Evolutionary conservation across 2,888 invertebrate species (phyloP).

Genomic region (Arenicola marina): DNA sequence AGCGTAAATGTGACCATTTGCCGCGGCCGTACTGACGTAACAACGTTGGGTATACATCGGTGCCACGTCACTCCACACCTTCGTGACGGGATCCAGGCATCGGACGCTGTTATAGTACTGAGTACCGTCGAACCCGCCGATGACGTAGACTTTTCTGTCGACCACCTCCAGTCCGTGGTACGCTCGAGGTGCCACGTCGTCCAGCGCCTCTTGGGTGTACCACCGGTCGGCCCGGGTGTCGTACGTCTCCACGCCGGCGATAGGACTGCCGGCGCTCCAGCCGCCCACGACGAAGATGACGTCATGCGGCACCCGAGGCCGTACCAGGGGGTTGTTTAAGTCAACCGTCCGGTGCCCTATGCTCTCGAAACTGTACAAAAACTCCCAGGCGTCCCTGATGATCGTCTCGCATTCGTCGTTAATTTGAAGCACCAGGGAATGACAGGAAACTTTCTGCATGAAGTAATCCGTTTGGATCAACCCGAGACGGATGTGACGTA

Average conservation of each 20-base stretch:
- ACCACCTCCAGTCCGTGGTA: conserved; percentile 73
- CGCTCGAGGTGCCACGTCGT: conserved; percentile 75
- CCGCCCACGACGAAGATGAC: conserved; percentile 61
- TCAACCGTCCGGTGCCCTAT: conserved; percentile 7
- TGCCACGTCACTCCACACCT: conserved; percentile 59
- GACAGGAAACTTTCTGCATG: conserved; percentile 14
- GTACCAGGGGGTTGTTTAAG: conserved; percentile 64
- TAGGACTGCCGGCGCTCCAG: conserved; percentile 69
- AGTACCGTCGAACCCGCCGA: conserved; percentile 62
- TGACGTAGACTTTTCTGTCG: conserved; percentile 58
- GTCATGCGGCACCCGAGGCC: conserved; percentile 68
- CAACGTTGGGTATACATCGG: conserved; percentile 64
- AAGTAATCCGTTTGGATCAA: conserved; percentile 20
- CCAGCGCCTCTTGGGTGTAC: conserved; percentile 69
- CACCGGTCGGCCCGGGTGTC: conserved; percentile 70
- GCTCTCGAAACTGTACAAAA: conserved; percentile 15
- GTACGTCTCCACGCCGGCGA: conserved; percentile 61
- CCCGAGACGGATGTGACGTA: conserved; percentile 23
- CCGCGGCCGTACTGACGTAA: conserved; percentile 69
- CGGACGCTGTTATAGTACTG: conserved; percentile 61
- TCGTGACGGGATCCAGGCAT: conserved; percentile 53
- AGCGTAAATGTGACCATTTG: conserved; percentile 57
- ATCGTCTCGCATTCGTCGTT: conserved; percentile 12
- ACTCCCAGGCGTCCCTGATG: conserved; percentile 19
- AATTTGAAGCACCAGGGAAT: conserved; percentile 12